phyloP scores from a whole-genome alignment of 2,113 vertebrate species.

The Pao palembangensis region DNA sequence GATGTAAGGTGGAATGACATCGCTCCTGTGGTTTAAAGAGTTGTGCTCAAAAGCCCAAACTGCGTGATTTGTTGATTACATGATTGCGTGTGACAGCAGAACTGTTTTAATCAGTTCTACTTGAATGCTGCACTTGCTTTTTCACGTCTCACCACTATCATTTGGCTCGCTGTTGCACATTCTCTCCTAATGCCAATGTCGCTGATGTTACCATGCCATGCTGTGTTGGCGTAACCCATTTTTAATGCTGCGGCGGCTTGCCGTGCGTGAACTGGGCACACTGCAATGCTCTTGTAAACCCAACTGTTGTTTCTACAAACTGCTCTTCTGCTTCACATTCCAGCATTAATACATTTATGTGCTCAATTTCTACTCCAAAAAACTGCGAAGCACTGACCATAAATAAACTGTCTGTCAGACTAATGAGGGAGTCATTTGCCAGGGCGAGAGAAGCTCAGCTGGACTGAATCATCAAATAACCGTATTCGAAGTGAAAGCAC shows the following conservation, averaged over 20 bases:
- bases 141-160: neutral
- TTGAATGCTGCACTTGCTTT: slow-evolving; percentile 18
- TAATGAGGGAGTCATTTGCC: slow-evolving; percentile 41
- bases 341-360: slow-evolving; percentile 35
- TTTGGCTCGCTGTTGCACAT: neutral
- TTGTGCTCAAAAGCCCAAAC: neutral
- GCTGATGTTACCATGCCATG: slow-evolving; percentile 18
- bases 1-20: too few species aligned
- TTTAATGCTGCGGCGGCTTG: slow-evolving; percentile 11
- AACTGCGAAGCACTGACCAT: slow-evolving; percentile 27
- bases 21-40: too few species aligned
- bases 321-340: slow-evolving; percentile 22
- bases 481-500: slow-evolving; percentile 29
- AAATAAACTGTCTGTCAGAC: slow-evolving; percentile 46
- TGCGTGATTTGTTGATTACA: neutral
- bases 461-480: slow-evolving; percentile 43
- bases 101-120: slow-evolving; percentile 11
- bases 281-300: slow-evolving; percentile 31
- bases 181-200: neutral
- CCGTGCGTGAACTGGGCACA: slow-evolving; percentile 20
- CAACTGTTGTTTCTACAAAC: slow-evolving; percentile 44
- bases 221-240: slow-evolving; percentile 18
- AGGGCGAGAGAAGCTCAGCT: slow-evolving; percentile 29
- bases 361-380: slow-evolving; percentile 24
- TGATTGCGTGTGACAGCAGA: slow-evolving; percentile 4